Percentiles rank a stretch among this genome's conserved stretches.
phyloP scores from a whole-genome alignment of 2,888 invertebrate species.

The Drosophila niveifrons region DNA sequence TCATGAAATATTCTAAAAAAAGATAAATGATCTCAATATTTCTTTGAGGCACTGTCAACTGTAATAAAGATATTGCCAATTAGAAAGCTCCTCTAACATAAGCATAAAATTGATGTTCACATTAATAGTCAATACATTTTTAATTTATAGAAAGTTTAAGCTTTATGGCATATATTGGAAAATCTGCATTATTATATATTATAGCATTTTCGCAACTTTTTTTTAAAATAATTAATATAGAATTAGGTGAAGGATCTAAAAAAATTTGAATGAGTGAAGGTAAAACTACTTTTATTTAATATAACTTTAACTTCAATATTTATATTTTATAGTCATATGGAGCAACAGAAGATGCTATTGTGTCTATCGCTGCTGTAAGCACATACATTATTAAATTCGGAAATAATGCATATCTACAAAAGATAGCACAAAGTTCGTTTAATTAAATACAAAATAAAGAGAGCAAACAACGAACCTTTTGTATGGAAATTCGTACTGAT shows the following conservation, averaged over 20 bases:
- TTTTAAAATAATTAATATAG: too few relatives aligned
- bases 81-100: neutral
- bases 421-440: neutral
- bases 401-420: too few relatives aligned
- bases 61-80: neutral
- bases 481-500: constrained; percentile 2
- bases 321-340: too few relatives aligned
- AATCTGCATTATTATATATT: too few relatives aligned
- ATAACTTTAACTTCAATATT: too few relatives aligned
- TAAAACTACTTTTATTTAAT: too few relatives aligned
- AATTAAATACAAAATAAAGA: neutral
- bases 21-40: too few relatives aligned
- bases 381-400: neutral
- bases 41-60: neutral
- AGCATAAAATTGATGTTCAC: neutral
- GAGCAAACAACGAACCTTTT: neutral
- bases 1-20: neutral
- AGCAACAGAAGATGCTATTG: neutral
- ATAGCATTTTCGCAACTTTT: too few relatives aligned
- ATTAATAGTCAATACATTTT: neutral
- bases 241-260: too few relatives aligned
- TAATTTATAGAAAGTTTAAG: neutral
- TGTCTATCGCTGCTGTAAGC: neutral
- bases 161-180: too few relatives aligned
- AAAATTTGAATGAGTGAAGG: too few relatives aligned